Evolutionary conservation across 2,113 vertebrate species (phyloP), one percentile per base, ranked within the genome.

Genomic region (Larimichthys polyactis): DNA sequence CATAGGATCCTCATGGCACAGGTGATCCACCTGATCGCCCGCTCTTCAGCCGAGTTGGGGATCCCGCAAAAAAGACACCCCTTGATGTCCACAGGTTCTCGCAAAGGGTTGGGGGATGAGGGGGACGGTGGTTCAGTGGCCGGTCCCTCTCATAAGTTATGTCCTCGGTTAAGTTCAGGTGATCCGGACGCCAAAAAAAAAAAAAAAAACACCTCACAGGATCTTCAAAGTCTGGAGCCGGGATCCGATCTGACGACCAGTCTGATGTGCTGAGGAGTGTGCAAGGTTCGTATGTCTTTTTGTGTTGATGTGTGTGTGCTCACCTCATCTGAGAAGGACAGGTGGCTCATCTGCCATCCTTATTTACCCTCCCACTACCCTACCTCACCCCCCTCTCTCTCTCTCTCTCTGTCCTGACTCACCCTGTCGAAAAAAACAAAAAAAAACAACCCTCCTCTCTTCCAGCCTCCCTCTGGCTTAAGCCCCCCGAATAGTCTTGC

Each of bases 1-100:
- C 72, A 40, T 40, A 19, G 67, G 66, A 66, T 89, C 79, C 57
- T 86, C 92, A 83, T 84, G 59, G 82, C 73, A 84, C 89, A 88
- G 87, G 84, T 87, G 78, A 64, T 78, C 76, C 75, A 84, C 79
- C 81, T 88, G 75, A 83, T 74, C 24, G 67, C 52, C 68, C 6
- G 55, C 68, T 84, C 59, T 24, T 72, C 54, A 10, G 72, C 14
- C 49, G 70, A 80, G 63, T 44, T 74, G 40, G 15, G 44, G 51
- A 82, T 67, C 63, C 59, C 9, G 4, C 32, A 22, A 63, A 51
- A 51, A 49, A 27, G 36, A 43, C 12, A 51, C 58, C 64, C 44
- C 72, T 43, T 49, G 27, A 46, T 8, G 67, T 87, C 83, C 77
- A 60, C 78, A 82, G 79, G 83, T 82, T 87, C 58, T 81, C 20